phyloP scores from a whole-genome alignment of 2,888 invertebrate species.

The Pemphredon lugubris region DNA sequence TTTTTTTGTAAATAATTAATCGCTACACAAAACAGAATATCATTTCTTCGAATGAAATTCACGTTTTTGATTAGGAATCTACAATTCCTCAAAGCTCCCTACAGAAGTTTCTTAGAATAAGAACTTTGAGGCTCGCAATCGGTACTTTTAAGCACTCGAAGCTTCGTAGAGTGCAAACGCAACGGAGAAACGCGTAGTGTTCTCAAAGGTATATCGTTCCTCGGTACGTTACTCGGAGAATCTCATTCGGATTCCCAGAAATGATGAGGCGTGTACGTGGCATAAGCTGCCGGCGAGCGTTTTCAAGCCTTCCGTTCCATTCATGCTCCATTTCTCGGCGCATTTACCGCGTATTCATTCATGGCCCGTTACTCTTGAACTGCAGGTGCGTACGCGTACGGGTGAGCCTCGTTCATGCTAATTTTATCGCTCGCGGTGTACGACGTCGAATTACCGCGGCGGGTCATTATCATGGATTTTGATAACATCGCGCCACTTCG shows the following conservation, averaged over 20 bases:
- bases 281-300: constrained; percentile 6
- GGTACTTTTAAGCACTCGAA: too few relatives aligned
- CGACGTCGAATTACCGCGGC: constrained; percentile 57
- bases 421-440: constrained; percentile 60
- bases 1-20: too few relatives aligned
- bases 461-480: constrained; percentile 65
- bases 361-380: constrained; percentile 69
- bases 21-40: too few relatives aligned
- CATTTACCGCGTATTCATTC: constrained; percentile 56
- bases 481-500: constrained; percentile 46
- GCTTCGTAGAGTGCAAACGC: too few relatives aligned
- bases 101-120: too few relatives aligned
- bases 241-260: constrained; percentile 13
- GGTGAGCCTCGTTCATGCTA: constrained; percentile 59
- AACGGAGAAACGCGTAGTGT: too few relatives aligned
- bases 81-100: too few relatives aligned
- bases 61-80: too few relatives aligned
- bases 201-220: too few relatives aligned
- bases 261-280: not conserved
- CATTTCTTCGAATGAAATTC: too few relatives aligned
- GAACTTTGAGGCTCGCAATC: too few relatives aligned
- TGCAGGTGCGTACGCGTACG: constrained; percentile 54
- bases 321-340: constrained; percentile 67
- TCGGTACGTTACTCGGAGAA: too few relatives aligned
- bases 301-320: constrained; percentile 50